Conservation (phyloP, 2,113 vertebrate species). For the Amazona vittata region DNA sequence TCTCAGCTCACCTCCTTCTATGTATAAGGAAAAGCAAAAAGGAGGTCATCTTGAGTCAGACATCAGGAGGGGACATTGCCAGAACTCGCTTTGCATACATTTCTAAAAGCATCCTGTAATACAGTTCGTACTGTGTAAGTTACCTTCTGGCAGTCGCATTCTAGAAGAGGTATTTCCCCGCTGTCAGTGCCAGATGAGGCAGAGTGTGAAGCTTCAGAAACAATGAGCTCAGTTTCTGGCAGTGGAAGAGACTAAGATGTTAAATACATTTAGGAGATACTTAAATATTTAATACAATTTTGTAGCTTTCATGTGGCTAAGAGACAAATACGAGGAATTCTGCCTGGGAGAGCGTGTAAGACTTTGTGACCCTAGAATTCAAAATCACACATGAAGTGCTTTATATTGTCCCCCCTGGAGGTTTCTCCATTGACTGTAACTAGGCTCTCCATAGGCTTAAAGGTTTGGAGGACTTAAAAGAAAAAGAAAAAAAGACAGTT, state of each 20-base stretch:
- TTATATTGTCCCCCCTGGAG: constrained; percentile 56
- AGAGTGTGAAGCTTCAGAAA: constrained; percentile 48
- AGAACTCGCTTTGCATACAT: background rate
- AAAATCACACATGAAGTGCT: constrained; percentile 69
- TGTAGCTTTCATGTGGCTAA: constrained; percentile 14
- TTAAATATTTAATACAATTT: constrained; percentile 61
- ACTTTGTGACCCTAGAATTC: constrained; percentile 70
- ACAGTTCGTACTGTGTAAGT: background rate
- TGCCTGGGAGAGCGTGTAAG: constrained; percentile 62
- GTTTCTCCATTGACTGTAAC: constrained; percentile 68
- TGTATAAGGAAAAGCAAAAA: background rate
- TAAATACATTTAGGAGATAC: constrained; percentile 52
- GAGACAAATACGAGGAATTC: constrained; percentile 66
- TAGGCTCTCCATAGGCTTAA: constrained; percentile 61
- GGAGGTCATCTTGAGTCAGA: background rate
- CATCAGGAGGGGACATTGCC: background rate
- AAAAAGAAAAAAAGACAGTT: background rate
- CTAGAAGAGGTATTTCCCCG: background rate
- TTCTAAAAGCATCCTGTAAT: background rate
- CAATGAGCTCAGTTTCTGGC: constrained; percentile 39
- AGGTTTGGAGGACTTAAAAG: constrained; percentile 60
- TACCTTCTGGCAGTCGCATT: background rate
- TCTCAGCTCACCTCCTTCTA: background rate
- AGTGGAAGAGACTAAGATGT: constrained; percentile 41
- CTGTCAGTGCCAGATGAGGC: constrained; percentile 32